These are phyloP conservation scores for Rhabdomys dilectus DNA, from an alignment of 2,113 vertebrate genomes.

Conservation along the genomic window DNA sequence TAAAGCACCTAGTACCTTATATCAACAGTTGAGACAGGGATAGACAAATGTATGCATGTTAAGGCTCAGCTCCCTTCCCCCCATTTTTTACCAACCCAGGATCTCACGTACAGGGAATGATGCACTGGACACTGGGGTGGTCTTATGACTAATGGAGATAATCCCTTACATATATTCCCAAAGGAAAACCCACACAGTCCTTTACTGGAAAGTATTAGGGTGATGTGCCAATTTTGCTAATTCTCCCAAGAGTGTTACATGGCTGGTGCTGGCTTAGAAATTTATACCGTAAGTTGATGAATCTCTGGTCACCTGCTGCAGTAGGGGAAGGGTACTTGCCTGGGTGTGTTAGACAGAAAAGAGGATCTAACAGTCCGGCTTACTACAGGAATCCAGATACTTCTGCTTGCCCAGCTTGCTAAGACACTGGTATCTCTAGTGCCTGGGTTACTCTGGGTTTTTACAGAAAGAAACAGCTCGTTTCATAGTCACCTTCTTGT, in stretches of 20 bases:
- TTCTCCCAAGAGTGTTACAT: not conserved
- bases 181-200: not conserved
- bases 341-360: not conserved
- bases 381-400: not conserved
- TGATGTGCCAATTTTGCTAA: not conserved
- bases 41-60: not conserved
- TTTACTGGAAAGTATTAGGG: not conserved
- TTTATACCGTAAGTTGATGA: not conserved
- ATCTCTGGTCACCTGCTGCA: not conserved
- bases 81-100: not conserved
- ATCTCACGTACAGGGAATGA: not conserved
- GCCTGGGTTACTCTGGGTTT: not conserved
- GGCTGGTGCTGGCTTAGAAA: not conserved
- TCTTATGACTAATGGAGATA: not conserved
- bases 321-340: not conserved
- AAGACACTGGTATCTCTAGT: too few species aligned
- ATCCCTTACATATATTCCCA: too few species aligned
- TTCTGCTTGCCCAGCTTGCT: not conserved
- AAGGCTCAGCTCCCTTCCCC: not conserved
- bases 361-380: too few species aligned
- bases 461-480: not conserved
- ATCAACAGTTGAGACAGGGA: not conserved
- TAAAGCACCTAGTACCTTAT: fast-evolving
- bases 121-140: not conserved
- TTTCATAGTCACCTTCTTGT: not conserved